phyloP scores from a whole-genome alignment of 2,797 vertebrate species.

The Lagodon rhomboides region DNA sequence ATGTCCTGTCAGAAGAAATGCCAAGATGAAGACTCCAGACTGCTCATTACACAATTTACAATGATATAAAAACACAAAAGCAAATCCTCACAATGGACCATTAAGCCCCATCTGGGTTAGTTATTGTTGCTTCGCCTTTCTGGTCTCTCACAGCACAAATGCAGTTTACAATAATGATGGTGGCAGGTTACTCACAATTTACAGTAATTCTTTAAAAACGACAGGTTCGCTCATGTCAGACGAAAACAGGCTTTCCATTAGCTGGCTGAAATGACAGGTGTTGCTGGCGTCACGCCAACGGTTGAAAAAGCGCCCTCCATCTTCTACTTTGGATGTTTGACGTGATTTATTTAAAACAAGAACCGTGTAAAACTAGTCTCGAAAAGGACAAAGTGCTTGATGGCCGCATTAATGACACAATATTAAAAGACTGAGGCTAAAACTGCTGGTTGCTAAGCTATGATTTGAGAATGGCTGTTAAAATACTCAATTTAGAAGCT shows the following conservation, averaged over 20 bases:
- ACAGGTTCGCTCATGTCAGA: background rate
- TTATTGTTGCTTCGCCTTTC: background rate
- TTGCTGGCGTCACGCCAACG: background rate
- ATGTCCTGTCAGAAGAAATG: background rate
- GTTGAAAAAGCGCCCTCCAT: no score
- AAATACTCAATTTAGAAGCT: background rate
- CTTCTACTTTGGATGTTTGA: background rate
- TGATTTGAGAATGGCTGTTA: background rate
- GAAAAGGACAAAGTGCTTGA: background rate
- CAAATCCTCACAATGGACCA: background rate
- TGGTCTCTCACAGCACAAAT: background rate
- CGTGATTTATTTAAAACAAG: background rate
- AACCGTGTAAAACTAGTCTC: background rate
- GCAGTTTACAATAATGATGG: background rate
- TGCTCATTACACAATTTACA: background rate
- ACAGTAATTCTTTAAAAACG: background rate
- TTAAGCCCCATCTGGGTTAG: slow-evolving; percentile 1
- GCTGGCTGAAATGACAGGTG: no score
- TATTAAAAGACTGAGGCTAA: background rate
- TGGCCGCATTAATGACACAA: background rate
- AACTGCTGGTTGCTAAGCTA: background rate
- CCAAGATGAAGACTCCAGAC: slow-evolving; percentile 5
- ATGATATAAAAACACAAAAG: slow-evolving; percentile 2
- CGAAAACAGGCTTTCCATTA: background rate
- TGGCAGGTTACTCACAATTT: background rate